These are phyloP conservation scores for Jaculus jaculus DNA, from an alignment of 2,113 vertebrate genomes.

Conservation along the genomic window DNA sequence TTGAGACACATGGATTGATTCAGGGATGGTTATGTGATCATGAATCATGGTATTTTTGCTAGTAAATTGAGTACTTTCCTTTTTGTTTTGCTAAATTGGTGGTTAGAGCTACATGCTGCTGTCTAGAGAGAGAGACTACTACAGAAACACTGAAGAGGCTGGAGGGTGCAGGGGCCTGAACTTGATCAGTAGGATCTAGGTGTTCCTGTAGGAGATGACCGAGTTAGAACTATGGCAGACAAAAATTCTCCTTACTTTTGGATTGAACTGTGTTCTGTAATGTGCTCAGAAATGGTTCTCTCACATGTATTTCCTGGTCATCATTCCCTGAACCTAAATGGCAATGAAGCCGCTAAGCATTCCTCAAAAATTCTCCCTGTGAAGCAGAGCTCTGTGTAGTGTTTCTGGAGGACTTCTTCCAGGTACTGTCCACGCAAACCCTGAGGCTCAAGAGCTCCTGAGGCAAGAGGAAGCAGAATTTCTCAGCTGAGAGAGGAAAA, in stretches of 20 bases:
- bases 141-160: neutral
- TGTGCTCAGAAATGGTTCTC: neutral
- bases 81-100: neutral
- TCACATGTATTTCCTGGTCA: neutral
- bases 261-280: neutral
- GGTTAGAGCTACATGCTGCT: neutral
- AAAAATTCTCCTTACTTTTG: neutral
- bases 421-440: neutral
- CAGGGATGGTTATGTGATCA: neutral
- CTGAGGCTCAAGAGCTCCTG: neutral
- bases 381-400: neutral
- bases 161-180: neutral
- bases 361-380: neutral
- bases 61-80: neutral
- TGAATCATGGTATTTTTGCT: neutral
- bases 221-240: neutral
- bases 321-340: neutral
- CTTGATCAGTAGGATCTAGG: neutral
- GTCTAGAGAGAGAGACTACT: neutral
- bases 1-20: neutral
- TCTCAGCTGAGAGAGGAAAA: neutral
- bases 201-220: neutral
- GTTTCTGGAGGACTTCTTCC: neutral
- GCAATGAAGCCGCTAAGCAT: neutral
- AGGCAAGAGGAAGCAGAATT: neutral